phyloP scores from a whole-genome alignment of 2,888 invertebrate genomes.

The Drosophila pseudotalamancana region DNA sequence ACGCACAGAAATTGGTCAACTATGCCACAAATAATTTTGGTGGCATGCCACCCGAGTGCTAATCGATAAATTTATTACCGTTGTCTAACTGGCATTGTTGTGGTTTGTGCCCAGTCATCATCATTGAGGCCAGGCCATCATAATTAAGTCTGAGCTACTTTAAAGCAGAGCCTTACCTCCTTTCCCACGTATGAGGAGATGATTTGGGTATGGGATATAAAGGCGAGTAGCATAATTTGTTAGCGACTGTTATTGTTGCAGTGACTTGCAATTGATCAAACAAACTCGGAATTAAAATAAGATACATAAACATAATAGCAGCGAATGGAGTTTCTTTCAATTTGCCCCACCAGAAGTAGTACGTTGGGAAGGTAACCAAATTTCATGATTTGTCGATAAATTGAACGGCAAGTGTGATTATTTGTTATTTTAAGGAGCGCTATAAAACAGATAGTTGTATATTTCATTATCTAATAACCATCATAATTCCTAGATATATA shows the following conservation, averaged over 20 bases:
- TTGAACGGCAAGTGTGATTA: slow-evolving; percentile 13
- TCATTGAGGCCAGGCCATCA: slow-evolving; percentile 55
- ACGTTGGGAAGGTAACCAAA: slow-evolving; percentile 67
- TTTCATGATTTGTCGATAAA: slow-evolving; percentile 78
- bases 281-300: slow-evolving; percentile 64
- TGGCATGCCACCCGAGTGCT: slow-evolving; percentile 37
- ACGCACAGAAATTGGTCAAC: slow-evolving; percentile 68
- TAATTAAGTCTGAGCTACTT: slow-evolving; percentile 22
- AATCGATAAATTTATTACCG: slow-evolving; percentile 66
- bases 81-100: slow-evolving; percentile 52
- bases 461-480: too few relatives aligned
- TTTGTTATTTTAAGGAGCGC: too few relatives aligned
- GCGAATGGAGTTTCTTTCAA: slow-evolving; percentile 8
- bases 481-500: too few relatives aligned
- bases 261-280: slow-evolving; percentile 76
- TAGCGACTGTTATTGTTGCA: slow-evolving; percentile 35
- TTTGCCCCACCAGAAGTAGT: slow-evolving; percentile 9
- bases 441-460: too few relatives aligned
- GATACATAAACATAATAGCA: slow-evolving; percentile 52
- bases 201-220: background rate
- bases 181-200: background rate
- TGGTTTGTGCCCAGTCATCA: slow-evolving; percentile 36
- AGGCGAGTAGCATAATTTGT: slow-evolving; percentile 51
- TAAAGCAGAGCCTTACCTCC: slow-evolving; percentile 14
- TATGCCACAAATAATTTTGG: slow-evolving; percentile 35